Evolutionary conservation across 1,140 invertebrate species (phyloP).

Genomic region (Pseudomyrmex cubaensis): DNA sequence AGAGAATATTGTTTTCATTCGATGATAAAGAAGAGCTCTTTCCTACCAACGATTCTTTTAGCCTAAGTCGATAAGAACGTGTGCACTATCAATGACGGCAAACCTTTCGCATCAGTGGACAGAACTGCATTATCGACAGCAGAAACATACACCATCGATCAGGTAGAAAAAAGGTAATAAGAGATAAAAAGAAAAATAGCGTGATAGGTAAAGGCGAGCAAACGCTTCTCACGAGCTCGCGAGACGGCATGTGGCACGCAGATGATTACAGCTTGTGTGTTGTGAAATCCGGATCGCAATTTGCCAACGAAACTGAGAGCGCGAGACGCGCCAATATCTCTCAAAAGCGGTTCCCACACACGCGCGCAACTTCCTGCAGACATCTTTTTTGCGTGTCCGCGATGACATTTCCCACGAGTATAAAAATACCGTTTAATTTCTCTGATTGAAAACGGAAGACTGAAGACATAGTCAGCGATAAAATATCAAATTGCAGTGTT

Average conservation of each 20-base stretch:
- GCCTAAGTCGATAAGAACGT: slow-evolving; percentile 1
- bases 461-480: not conserved
- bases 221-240: slow-evolving; percentile 53
- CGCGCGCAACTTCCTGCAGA: slow-evolving; percentile 39
- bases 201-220: slow-evolving; percentile 25
- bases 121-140: slow-evolving; percentile 30
- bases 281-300: slow-evolving; percentile 49
- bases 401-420: slow-evolving; percentile 27
- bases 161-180: not conserved
- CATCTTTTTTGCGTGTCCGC: not conserved
- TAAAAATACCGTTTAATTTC: slow-evolving; percentile 16
- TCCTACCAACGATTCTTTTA: not conserved
- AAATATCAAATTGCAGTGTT: not conserved
- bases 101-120: not conserved
- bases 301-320: slow-evolving; percentile 28
- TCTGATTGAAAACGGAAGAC: not conserved
- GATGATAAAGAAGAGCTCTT: slow-evolving; percentile 15
- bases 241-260: slow-evolving; percentile 53
- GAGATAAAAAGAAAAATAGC: slow-evolving; percentile 11
- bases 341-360: slow-evolving; percentile 35
- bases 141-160: not conserved
- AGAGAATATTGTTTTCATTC: not conserved
- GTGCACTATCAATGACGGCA: not conserved
- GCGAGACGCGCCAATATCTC: not conserved
- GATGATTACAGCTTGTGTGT: slow-evolving; percentile 47